Evolutionary conservation across 2,888 invertebrate species (phyloP), one percentile per base, ranked within the genome.

Genomic region (Noctua pronuba): DNA sequence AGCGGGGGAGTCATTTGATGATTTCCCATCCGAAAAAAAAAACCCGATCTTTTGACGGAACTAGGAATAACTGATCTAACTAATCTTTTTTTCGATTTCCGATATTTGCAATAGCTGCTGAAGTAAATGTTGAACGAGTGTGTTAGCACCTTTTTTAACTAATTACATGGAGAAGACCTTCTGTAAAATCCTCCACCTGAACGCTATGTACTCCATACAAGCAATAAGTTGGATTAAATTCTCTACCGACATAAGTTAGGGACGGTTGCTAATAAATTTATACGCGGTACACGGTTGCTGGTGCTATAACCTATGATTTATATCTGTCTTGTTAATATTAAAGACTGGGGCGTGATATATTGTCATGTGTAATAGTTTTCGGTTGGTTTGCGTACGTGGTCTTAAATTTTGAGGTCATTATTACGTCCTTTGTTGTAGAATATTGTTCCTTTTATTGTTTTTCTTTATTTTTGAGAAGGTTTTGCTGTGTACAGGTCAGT

Each of bases 141-240:
- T n/a, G n/a, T n/a, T n/a, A n/a, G 16, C 7, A 7, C 6, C 1
- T n/a, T 8, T 52, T 38, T 35, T 49, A 1, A 0, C 0, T 38
- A 0, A 6, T 28, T 24, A 10, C 2, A n/a, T 16, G 2, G 0
- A 75, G 4, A 7, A 0, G 0, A 28, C 21, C 65, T 79, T 66
- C 35, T 82, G 41, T 7, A 16, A 0, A 35, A 16, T 18, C 1
- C 58, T 35, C 7, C n/a, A 41, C 16, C 2, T 0, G 16, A 41
- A 41, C 41, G 4, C 24, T 18, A n/a, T n/a, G 38, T 11, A 58
- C 35, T 76, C 64, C 79, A 81, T 91, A 91, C 89, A 90, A 89
- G 91, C 91, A 90, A 92, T 92, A 92, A 92, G 91, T 91, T 87
- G 90, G 91, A 91, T 92, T 92, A 92, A 87, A 91, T 89, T 86